These are phyloP conservation scores for Leptinotarsa texana DNA, from an alignment of 1,140 invertebrate species.

Conservation along the genomic window DNA sequence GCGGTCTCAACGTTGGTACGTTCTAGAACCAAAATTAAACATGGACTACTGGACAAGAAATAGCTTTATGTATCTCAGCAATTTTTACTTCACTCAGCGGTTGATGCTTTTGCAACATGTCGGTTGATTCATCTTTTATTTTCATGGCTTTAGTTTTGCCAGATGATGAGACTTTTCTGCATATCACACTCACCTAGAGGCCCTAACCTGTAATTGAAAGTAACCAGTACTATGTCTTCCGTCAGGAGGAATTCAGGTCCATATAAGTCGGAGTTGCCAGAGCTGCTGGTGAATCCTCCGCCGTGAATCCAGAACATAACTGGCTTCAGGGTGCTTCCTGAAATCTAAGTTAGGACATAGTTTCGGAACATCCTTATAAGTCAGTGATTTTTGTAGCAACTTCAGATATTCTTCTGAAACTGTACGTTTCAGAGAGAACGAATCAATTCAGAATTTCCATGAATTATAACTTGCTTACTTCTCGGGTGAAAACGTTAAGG, in stretches of 20 bases:
- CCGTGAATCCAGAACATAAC: constrained; percentile 72
- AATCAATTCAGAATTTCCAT: background rate
- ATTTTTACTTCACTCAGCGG: too few relatives aligned
- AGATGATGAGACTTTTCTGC: too few relatives aligned
- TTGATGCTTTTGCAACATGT: too few relatives aligned
- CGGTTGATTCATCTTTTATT: too few relatives aligned
- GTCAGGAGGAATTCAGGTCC: constrained; percentile 67
- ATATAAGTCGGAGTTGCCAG: constrained; percentile 59
- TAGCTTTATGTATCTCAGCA: too few relatives aligned
- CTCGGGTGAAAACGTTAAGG: constrained; percentile 66
- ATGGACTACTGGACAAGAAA: too few relatives aligned
- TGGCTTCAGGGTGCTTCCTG: constrained; percentile 48
- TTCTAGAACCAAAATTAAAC: too few relatives aligned
- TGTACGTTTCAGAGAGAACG: background rate
- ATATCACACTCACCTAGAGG: constrained; percentile 52
- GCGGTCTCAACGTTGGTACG: too few relatives aligned
- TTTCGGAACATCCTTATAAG: background rate
- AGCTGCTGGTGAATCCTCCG: constrained; percentile 64
- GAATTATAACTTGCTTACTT: background rate
- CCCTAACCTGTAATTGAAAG: constrained; percentile 58
- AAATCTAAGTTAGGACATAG: constrained; percentile 36
- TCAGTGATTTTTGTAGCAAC: too few relatives aligned
- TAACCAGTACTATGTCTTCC: constrained; percentile 58
- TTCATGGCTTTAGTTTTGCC: too few relatives aligned
- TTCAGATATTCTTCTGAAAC: background rate